These are phyloP conservation scores for Calonectris borealis DNA, from an alignment of 2,113 vertebrate genomes.

Conservation along the genomic window DNA sequence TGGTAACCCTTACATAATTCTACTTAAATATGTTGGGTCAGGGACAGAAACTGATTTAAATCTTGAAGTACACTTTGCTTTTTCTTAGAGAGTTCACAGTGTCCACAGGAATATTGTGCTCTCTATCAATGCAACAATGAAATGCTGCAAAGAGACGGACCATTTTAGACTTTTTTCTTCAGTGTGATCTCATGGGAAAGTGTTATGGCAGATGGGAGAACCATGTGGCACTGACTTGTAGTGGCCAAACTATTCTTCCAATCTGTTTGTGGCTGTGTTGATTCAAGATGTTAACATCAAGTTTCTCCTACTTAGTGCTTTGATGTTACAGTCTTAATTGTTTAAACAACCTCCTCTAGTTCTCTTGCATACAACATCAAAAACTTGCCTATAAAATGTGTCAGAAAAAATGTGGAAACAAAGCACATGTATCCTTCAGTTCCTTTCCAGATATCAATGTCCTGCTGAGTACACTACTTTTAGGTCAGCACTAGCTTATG, in stretches of 20 bases:
- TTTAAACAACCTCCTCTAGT: neutral
- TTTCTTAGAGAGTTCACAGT: neutral
- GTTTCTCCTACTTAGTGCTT: neutral
- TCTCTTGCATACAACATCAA: neutral
- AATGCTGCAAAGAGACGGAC: neutral
- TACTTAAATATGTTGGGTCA: neutral
- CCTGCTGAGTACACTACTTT: neutral
- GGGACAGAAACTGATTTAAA: neutral
- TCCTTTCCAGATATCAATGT: neutral
- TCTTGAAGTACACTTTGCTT: neutral
- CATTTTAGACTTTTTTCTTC: constrained; percentile 47
- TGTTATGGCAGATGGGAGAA: neutral
- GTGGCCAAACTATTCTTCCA: neutral
- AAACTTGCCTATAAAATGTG: neutral
- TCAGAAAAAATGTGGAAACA: neutral
- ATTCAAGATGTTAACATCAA: neutral
- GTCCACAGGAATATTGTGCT: neutral
- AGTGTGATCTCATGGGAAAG: constrained; percentile 31
- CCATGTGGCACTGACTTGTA: neutral
- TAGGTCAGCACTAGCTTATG: neutral
- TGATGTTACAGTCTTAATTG: neutral
- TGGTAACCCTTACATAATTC: neutral
- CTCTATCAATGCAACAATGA: neutral
- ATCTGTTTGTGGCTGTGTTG: neutral
- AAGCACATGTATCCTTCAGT: neutral